Evolutionary conservation across 2,113 vertebrate species (phyloP), one percentile per base, ranked within the genome.

Genomic region (Equus przewalskii): DNA sequence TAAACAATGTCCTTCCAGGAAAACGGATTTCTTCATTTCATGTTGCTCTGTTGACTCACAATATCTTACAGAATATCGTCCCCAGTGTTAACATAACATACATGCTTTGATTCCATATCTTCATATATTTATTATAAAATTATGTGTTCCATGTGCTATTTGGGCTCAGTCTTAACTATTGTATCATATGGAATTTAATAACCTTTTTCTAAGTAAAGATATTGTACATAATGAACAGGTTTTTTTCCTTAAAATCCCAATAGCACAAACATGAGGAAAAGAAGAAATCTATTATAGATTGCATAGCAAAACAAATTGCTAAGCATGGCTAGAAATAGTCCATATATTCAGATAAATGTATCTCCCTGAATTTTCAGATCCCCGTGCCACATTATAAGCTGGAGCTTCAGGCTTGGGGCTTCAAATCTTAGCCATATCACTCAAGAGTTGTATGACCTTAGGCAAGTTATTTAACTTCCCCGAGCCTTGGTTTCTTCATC

Each of bases 121-220:
- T 76, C 64, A 87, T 30, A 62, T 8, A 30, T 10, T 36, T 60
- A 76, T 67, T 87, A 67, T 75, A 95, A 96, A 95, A 91, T 83
- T 44, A 89, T 83, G 33, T 89, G 33, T 72, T 89, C n/a, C 92
- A 12, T 54, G 21, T 44, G 33, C 30, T 95, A 10, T n/a, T 54
- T 80, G 51, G 54, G 46, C 58, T 76, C 46, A 73, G 0, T 65
- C 69, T 15, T 96, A 56, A 64, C 72, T 76, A 60, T 7, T 73
- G 16, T 36, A 46, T 62, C 94, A n/a, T 21, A 51, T 24, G 49
- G 54, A 65, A 83, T 89, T 85, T 54, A 86, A 70, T 62, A 94
- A 79, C 3, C 46, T 46, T 83, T 78, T 56, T 62, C 75, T 94
- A 92, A 80, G 70, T 1, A 72, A 94, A 79, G 13, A 81, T 30